phyloP scores from a whole-genome alignment of 2,113 vertebrate genomes.

The Rhipidura dahli region DNA sequence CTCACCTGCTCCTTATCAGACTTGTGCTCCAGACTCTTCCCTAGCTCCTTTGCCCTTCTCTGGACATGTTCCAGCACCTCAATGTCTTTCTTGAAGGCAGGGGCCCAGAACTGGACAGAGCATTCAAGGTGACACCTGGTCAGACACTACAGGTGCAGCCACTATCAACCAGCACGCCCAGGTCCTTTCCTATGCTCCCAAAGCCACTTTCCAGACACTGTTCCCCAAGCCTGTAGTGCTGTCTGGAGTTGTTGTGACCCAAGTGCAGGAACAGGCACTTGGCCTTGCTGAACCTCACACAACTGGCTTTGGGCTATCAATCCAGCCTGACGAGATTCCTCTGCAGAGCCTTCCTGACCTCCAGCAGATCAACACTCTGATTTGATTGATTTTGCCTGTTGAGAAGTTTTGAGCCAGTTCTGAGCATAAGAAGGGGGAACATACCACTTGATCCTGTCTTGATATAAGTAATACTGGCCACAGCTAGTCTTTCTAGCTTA shows the following conservation, averaged over 20 bases:
- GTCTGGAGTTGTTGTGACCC: not conserved
- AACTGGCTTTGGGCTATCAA: not conserved
- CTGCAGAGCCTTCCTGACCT: not conserved
- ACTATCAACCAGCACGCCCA: not conserved
- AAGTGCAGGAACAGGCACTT: not conserved
- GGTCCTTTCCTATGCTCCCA: not conserved
- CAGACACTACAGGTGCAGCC: accelerated
- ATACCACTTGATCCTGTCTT: not conserved
- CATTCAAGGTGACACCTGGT: no score
- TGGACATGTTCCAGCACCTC: not conserved
- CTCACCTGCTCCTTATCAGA: not conserved
- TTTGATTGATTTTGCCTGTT: not conserved
- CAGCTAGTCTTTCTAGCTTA: no score
- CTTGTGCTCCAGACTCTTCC: not conserved
- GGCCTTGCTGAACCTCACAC: not conserved
- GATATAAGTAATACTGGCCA: not conserved
- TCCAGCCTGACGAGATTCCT: not conserved
- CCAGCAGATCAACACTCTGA: accelerated
- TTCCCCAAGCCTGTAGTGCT: no score
- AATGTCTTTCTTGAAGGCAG: not conserved
- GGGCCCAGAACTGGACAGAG: not conserved
- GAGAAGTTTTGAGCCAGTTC: not conserved
- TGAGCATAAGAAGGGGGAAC: not conserved
- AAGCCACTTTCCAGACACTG: not conserved
- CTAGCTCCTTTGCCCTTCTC: accelerated